These are phyloP conservation scores for Zygothrica quintamaculata DNA, from an alignment of 2,888 invertebrate species.

Conservation along the genomic window DNA sequence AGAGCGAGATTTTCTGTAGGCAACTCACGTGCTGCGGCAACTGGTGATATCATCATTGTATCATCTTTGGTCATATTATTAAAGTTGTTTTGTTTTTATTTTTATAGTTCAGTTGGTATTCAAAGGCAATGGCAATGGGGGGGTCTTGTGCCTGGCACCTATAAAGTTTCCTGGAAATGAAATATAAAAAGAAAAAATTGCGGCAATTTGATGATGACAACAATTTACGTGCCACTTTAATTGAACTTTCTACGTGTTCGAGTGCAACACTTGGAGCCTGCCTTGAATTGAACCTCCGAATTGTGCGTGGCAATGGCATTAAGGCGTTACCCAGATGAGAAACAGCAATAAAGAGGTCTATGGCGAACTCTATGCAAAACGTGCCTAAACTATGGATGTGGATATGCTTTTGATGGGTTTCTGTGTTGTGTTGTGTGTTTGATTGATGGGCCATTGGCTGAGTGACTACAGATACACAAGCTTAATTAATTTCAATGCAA, in stretches of 20 bases:
- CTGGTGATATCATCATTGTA: slow-evolving; percentile 67
- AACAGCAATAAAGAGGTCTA: slow-evolving; percentile 55
- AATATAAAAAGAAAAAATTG: slow-evolving; percentile 1
- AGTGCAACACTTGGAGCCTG: slow-evolving; percentile 56
- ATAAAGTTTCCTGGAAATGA: slow-evolving; percentile 29
- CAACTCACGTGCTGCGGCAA: slow-evolving; percentile 63
- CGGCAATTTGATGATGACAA: slow-evolving; percentile 58
- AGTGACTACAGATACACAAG: slow-evolving; percentile 45
- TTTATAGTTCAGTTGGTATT: slow-evolving; percentile 42
- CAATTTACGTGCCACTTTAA: slow-evolving; percentile 76
- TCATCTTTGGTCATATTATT: slow-evolving; percentile 42
- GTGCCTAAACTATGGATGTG: slow-evolving; percentile 61
- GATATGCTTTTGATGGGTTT: slow-evolving; percentile 11
- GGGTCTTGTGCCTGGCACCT: slow-evolving; percentile 20
- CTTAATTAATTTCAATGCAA: slow-evolving; percentile 56
- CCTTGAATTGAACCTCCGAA: slow-evolving; percentile 35
- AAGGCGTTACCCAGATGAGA: slow-evolving; percentile 25
- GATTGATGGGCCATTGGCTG: slow-evolving; percentile 63
- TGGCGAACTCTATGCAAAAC: slow-evolving; percentile 52
- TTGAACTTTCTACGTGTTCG: slow-evolving; percentile 80
- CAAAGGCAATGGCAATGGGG: neutral
- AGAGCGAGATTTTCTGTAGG: slow-evolving; percentile 40
- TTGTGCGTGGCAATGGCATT: slow-evolving; percentile 40
- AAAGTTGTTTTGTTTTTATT: no score
- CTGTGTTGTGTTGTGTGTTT: slow-evolving; percentile 46